phyloP scores from a whole-genome alignment of 2,113 vertebrate species.

The Myotis yumanensis region DNA sequence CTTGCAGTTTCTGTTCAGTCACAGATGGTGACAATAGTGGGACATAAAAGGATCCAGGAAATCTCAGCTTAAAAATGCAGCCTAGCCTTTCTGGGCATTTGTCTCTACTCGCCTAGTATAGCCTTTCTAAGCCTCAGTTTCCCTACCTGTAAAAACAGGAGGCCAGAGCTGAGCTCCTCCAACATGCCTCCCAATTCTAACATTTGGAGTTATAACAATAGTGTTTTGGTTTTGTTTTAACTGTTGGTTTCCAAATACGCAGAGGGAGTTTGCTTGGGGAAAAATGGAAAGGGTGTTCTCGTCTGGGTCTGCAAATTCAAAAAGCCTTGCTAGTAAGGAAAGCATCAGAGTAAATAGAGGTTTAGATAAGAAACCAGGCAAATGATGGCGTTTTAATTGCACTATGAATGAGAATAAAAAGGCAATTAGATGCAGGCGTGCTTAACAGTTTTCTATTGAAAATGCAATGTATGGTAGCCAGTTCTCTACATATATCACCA shows the following conservation, averaged over 20 bases:
- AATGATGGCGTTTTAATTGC: constrained; percentile 46
- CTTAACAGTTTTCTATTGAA: constrained; percentile 38
- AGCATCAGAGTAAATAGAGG: not conserved
- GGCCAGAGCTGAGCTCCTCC: not conserved
- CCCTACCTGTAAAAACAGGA: not conserved
- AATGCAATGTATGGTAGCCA: not conserved
- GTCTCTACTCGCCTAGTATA: not conserved
- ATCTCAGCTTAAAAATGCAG: not conserved
- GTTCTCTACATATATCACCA: not conserved
- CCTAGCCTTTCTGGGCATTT: not conserved
- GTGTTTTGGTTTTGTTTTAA: not conserved
- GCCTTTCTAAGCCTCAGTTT: constrained; percentile 16
- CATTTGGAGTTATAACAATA: not conserved
- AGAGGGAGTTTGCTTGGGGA: not conserved
- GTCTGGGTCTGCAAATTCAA: not conserved
- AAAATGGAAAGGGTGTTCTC: not conserved
- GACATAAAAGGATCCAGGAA: not conserved
- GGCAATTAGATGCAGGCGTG: constrained; percentile 2
- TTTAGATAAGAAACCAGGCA: constrained; percentile 50
- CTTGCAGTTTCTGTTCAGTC: not conserved
- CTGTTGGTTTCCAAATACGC: not conserved
- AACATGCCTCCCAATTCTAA: not conserved
- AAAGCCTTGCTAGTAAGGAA: not conserved
- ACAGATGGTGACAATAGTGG: not conserved
- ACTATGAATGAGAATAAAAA: constrained; percentile 31